These are phyloP conservation scores for Trichogramma evanescens DNA, from an alignment of 2,888 invertebrate genomes.

Conservation along the genomic window DNA sequence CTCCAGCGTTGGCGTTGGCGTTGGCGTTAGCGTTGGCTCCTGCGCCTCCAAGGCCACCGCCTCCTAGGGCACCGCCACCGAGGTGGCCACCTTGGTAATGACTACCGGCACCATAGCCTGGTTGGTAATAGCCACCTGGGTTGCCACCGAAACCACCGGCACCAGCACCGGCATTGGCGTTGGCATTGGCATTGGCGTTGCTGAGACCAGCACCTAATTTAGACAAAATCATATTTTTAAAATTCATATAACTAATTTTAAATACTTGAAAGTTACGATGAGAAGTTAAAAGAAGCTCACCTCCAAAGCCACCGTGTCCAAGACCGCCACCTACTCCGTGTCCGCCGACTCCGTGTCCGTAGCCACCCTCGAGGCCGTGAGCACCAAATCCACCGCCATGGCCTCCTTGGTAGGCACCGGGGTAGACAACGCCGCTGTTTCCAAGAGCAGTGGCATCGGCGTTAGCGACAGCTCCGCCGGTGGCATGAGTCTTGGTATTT, in stretches of 20 bases:
- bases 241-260: no score
- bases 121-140: background rate
- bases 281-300: background rate
- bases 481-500: constrained; percentile 40
- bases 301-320: background rate
- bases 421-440: constrained; percentile 13
- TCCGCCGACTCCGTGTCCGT: background rate
- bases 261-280: no score
- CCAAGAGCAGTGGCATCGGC: constrained; percentile 21
- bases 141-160: background rate
- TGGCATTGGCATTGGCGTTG: constrained; percentile 26
- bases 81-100: constrained; percentile 1
- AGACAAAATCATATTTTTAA: no score
- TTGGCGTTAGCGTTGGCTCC: constrained; percentile 4
- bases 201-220: constrained; percentile 25
- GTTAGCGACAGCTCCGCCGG: constrained; percentile 33
- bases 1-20: constrained; percentile 12
- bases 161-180: background rate
- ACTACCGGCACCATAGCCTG: background rate
- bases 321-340: background rate
- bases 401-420: background rate
- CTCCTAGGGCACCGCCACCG: constrained; percentile 3
- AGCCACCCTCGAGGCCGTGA: constrained; percentile 10
- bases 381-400: constrained; percentile 10
- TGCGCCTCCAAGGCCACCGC: background rate